phyloP scores from a whole-genome alignment of 2,113 vertebrate species.

The Rallus limicola region DNA sequence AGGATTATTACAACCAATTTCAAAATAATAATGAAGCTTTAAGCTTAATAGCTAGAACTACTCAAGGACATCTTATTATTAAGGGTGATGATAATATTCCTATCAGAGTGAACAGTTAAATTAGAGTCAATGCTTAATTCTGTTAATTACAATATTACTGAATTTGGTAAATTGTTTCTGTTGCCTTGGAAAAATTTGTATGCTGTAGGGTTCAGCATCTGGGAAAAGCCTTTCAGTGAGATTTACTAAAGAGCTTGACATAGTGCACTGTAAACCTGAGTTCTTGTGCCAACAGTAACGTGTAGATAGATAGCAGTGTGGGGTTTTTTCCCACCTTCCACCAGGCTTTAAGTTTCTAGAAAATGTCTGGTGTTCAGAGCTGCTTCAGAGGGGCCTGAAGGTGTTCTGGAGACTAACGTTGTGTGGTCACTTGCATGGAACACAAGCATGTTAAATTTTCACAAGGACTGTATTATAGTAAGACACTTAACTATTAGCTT shows the following conservation, averaged over 20 bases:
- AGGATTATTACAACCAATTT: not conserved
- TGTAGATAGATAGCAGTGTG: not conserved
- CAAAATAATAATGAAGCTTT: not conserved
- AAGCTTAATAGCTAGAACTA: not conserved
- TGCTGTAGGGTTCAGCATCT: not conserved
- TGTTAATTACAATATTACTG: not conserved
- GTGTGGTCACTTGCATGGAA: not conserved
- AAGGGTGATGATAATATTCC: not conserved
- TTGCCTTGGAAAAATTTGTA: not conserved
- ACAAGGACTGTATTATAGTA: not conserved
- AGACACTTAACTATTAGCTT: not conserved
- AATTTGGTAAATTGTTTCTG: not conserved
- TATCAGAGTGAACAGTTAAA: not conserved
- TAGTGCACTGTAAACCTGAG: not conserved
- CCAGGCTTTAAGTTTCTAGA: not conserved
- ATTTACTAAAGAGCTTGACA: not conserved
- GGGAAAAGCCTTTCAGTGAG: not conserved
- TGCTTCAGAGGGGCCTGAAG: not conserved
- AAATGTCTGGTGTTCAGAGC: not conserved
- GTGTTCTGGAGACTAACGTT: not conserved
- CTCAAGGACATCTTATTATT: not conserved
- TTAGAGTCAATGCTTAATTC: not conserved
- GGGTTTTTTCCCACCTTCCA: not conserved
- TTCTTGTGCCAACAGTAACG: not conserved
- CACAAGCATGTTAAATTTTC: not conserved